Conservation (phyloP, 2,888 invertebrate genomes). For the Lysandra bellargus region DNA sequence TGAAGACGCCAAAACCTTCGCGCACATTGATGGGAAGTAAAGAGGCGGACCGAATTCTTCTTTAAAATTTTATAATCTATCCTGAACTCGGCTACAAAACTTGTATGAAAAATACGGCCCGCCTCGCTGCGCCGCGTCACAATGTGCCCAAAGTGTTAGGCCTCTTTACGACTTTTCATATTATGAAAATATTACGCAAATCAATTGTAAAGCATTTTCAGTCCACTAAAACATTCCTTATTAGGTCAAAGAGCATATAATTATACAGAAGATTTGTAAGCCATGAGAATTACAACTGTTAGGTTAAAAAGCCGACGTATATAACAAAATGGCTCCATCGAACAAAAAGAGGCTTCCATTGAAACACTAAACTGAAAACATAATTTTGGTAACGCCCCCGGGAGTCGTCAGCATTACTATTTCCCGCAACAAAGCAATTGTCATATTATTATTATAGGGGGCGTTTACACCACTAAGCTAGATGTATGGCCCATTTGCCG, state of each 20-base stretch:
- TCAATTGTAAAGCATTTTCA: too few relatives aligned
- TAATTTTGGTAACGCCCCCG: conserved; percentile 31
- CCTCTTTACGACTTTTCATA: too few relatives aligned
- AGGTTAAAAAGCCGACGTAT: background rate
- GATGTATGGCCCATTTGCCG: conserved; percentile 73
- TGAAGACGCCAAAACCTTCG: too few relatives aligned
- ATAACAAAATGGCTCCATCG: background rate
- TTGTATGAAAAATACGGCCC: too few relatives aligned
- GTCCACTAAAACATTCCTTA: too few relatives aligned
- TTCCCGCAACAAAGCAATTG: conserved; percentile 54
- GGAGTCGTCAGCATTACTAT: conserved; percentile 37
- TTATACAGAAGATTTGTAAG: background rate
- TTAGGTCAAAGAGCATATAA: background rate
- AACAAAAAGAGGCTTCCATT: conserved; percentile 14
- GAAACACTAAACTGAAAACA: conserved; percentile 12
- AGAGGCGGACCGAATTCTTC: too few relatives aligned
- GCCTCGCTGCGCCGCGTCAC: too few relatives aligned
- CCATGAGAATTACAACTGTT: background rate
- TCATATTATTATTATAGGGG: conserved; percentile 69
- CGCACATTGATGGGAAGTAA: too few relatives aligned
- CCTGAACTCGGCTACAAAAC: too few relatives aligned
- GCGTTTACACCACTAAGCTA: conserved; percentile 72
- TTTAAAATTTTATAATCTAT: too few relatives aligned
- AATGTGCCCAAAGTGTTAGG: too few relatives aligned
- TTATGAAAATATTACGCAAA: too few relatives aligned